phyloP scores from a whole-genome alignment of 2,888 invertebrate genomes.

The Margaritifera margaritifera region DNA sequence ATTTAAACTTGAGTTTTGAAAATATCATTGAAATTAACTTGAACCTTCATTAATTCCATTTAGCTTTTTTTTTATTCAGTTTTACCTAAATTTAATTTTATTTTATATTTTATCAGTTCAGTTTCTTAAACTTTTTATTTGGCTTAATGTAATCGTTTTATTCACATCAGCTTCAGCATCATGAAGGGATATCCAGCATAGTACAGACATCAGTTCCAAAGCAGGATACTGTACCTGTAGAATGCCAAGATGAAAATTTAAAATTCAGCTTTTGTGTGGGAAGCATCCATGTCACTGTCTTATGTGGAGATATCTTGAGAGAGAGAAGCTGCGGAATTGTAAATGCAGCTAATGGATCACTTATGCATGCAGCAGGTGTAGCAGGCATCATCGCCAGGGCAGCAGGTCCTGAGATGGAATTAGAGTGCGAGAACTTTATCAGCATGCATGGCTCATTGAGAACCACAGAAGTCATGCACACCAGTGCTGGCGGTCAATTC shows the following conservation, averaged over 20 bases:
- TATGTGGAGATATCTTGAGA: slow-evolving; percentile 25
- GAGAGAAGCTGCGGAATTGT: slow-evolving; percentile 40
- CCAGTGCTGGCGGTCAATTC: slow-evolving; percentile 31
- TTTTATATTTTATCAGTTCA: no score
- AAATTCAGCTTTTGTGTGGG: slow-evolving; percentile 1
- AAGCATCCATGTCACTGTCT: slow-evolving; percentile 30
- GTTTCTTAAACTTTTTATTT: no score
- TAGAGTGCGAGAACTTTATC: slow-evolving; percentile 28
- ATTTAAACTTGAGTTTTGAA: no score
- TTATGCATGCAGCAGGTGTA: slow-evolving; percentile 37
- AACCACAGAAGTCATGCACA: slow-evolving; percentile 29
- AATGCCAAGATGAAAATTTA: no score
- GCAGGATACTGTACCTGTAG: not conserved
- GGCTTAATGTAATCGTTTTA: no score
- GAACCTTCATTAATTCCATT: no score
- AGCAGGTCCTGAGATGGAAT: slow-evolving; percentile 27
- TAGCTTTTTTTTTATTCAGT: no score
- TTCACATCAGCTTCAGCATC: no score
- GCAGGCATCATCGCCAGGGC: slow-evolving; percentile 35
- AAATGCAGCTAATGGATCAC: slow-evolving; percentile 40
- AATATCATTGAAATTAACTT: no score
- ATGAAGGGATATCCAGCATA: no score
- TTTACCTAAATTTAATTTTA: no score
- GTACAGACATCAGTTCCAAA: no score
- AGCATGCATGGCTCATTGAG: slow-evolving; percentile 22